Percentiles rank a stretch among this genome's conserved stretches.
Evolutionary conservation across 1,140 invertebrate species (phyloP).

Genomic region (Neotoxoptera formosana): DNA sequence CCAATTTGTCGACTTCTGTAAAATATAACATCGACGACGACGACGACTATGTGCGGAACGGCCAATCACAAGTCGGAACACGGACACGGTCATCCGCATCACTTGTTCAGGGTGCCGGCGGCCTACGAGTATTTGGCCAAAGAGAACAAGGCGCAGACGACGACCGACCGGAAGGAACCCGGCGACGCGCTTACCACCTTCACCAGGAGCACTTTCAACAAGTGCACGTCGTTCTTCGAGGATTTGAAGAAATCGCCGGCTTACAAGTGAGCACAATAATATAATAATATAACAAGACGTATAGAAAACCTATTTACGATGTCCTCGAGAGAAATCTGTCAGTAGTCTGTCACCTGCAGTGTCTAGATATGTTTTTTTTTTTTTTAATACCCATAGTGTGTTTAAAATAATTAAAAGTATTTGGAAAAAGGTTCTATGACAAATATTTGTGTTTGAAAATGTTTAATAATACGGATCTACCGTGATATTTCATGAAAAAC

Average conservation of each 20-base stretch:
- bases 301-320: too few species aligned
- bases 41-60: slow-evolving; percentile 28
- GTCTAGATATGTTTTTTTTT: too few species aligned
- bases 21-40: not conserved
- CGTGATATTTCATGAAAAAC: too few species aligned
- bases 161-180: not conserved
- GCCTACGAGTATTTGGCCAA: slow-evolving; percentile 23
- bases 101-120: not conserved
- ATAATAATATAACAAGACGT: too few species aligned
- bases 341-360: too few species aligned
- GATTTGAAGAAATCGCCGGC: slow-evolving; percentile 2
- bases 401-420: not conserved
- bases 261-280: slow-evolving; percentile 33
- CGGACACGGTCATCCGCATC: not conserved
- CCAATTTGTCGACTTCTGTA: not conserved
- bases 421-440: not conserved
- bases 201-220: not conserved
- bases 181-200: not conserved
- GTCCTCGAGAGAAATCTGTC: too few species aligned
- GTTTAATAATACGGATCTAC: too few species aligned
- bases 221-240: not conserved
- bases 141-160: not conserved
- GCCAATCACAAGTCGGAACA: not conserved
- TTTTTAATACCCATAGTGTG: not conserved
- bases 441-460: not conserved